phyloP scores from a whole-genome alignment of 2,113 vertebrate genomes.

The Theristicus caerulescens region DNA sequence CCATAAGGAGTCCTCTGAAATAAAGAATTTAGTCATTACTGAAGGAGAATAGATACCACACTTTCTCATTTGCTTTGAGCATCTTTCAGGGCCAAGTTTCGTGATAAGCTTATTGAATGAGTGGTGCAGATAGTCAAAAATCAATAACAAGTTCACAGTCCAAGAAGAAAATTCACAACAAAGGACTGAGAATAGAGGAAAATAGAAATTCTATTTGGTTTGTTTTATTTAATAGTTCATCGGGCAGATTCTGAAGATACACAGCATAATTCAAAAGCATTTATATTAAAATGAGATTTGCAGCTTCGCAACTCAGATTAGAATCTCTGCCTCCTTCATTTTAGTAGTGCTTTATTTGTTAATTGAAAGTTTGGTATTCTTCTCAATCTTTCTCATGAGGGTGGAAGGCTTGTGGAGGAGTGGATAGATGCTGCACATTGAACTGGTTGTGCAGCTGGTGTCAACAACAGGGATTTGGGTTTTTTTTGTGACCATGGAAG shows the following conservation, averaged over 20 bases:
- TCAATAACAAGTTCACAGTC: not conserved
- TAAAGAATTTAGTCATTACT: not conserved
- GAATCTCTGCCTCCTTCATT: not conserved
- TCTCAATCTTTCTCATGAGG: not conserved
- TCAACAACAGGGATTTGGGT: not conserved
- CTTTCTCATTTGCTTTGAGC: not conserved
- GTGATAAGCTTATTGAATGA: constrained; percentile 5
- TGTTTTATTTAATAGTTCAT: not conserved
- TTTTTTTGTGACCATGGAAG: not conserved
- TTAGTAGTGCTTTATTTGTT: not conserved
- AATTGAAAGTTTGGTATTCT: not conserved
- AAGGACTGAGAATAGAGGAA: not conserved
- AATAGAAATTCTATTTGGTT: not conserved
- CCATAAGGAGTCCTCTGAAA: not conserved
- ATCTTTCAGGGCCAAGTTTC: not conserved
- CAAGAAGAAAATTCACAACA: not conserved
- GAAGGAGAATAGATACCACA: not conserved
- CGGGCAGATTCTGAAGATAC: not conserved
- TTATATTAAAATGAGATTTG: not conserved
- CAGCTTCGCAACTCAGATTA: not conserved
- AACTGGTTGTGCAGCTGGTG: not conserved
- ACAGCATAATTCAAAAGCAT: not conserved
- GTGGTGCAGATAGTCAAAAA: not conserved
- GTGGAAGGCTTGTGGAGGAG: not conserved
- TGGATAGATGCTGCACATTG: not conserved